Conservation (phyloP, 1,140 invertebrate species). For the Drosophila punjabiensis region DNA sequence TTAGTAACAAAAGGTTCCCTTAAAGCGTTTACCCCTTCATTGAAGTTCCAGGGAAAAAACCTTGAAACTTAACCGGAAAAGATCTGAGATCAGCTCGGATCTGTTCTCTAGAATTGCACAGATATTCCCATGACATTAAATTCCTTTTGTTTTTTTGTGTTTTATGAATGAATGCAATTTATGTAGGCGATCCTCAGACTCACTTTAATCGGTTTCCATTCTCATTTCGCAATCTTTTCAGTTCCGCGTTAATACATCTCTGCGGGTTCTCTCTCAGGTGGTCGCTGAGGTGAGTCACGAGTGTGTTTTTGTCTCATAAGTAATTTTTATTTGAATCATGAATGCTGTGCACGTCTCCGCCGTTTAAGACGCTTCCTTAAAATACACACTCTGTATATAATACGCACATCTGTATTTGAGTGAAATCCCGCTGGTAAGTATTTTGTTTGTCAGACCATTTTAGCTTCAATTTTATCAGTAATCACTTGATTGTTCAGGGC, state of each 20-base stretch:
- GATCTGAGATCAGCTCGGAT: constrained; percentile 1
- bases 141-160: constrained; percentile 25
- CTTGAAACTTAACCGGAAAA: constrained; percentile 27
- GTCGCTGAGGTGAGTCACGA: constrained; percentile 26
- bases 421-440: constrained; percentile 28
- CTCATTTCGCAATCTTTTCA: constrained; percentile 38
- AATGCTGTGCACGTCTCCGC: constrained; percentile 34
- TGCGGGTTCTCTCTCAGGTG: constrained; percentile 25
- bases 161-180: constrained; percentile 51
- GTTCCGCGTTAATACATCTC: constrained; percentile 58
- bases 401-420: constrained; percentile 8
- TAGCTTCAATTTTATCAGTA: constrained; percentile 55
- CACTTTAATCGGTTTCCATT: constrained; percentile 30
- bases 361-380: constrained; percentile 50
- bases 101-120: constrained; percentile 19
- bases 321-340: constrained; percentile 48
- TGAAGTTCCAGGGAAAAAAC: constrained; percentile 16
- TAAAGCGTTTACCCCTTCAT: constrained; percentile 48
- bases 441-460: constrained; percentile 39
- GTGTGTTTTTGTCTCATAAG: constrained; percentile 25
- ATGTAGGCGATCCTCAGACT: constrained; percentile 32
- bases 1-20: constrained; percentile 21
- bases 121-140: constrained; percentile 31
- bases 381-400: constrained; percentile 7
- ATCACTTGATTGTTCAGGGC: constrained; percentile 52